phyloP scores from a whole-genome alignment of 2,888 invertebrate species.

The Philereme vetulata region DNA sequence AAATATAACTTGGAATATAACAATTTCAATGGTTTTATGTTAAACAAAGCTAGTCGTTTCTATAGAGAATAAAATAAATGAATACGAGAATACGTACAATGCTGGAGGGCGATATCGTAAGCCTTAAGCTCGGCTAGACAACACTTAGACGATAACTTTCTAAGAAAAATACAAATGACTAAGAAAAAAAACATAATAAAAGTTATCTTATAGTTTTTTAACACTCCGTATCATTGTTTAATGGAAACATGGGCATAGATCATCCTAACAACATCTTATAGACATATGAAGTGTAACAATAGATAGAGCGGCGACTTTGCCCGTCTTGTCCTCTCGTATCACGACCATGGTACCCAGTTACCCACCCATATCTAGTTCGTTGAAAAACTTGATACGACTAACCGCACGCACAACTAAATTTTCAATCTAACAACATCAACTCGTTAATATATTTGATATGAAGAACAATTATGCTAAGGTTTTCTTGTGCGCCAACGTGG shows the following conservation, averaged over 20 bases:
- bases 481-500: slow-evolving; percentile 77
- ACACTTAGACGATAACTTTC: too few relatives aligned
- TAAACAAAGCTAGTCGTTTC: neutral
- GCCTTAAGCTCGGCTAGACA: slow-evolving; percentile 1
- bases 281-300: slow-evolving; percentile 68
- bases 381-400: slow-evolving; percentile 65
- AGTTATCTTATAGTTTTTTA: slow-evolving; percentile 18
- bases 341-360: slow-evolving; percentile 22
- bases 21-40: slow-evolving; percentile 7
- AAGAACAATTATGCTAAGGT: slow-evolving; percentile 68
- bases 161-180: slow-evolving; percentile 2
- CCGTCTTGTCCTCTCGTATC: slow-evolving; percentile 22
- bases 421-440: slow-evolving; percentile 55
- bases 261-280: slow-evolving; percentile 64
- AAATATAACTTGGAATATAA: slow-evolving; percentile 9
- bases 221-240: slow-evolving; percentile 29
- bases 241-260: slow-evolving; percentile 42
- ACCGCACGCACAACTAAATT: slow-evolving; percentile 54
- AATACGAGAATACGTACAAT: neutral
- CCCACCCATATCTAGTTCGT: slow-evolving; percentile 49
- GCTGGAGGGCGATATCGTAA: neutral
- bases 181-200: neutral
- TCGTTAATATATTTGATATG: slow-evolving; percentile 74
- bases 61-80: slow-evolving; percentile 1
- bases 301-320: slow-evolving; percentile 40